A percentile compares a stretch with the other conserved stretches of the same genome.
Evolutionary conservation across 2,797 vertebrate species (phyloP).

Genomic region (Alfaro cultratus): DNA sequence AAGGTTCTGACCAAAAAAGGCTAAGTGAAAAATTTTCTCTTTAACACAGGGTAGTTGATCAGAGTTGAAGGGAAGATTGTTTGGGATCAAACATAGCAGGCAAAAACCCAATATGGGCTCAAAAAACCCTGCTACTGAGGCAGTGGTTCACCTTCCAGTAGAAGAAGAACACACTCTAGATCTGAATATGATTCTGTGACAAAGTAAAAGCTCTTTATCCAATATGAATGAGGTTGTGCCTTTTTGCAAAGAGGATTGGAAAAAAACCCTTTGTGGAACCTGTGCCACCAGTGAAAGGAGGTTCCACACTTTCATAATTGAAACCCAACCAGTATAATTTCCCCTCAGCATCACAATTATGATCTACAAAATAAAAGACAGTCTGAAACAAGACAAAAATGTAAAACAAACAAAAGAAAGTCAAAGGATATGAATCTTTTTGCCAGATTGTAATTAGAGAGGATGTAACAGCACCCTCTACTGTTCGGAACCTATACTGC

Average conservation of each 20-base stretch:
- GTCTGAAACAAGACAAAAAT: background rate
- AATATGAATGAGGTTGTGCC: background rate
- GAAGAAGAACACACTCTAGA: background rate
- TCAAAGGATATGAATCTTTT: background rate
- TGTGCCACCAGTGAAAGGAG: background rate
- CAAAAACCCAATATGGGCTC: background rate
- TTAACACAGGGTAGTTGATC: background rate
- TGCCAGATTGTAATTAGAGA: background rate
- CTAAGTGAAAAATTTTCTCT: background rate
- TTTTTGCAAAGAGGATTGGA: background rate
- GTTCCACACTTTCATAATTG: background rate
- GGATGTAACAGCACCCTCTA: conserved; percentile 62
- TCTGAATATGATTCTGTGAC: background rate
- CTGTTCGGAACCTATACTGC: conserved; percentile 56
- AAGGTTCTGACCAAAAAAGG: background rate
- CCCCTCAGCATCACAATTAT: background rate
- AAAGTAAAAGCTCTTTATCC: background rate
- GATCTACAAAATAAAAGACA: background rate
- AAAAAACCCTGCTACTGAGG: background rate
- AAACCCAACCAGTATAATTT: background rate
- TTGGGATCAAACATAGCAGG: background rate
- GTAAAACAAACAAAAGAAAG: background rate
- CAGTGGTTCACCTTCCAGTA: background rate
- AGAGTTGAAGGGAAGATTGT: background rate
- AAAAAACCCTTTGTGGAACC: background rate